Evolutionary conservation across 2,113 vertebrate species (phyloP).

Genomic region (Capreolus pygargus): DNA sequence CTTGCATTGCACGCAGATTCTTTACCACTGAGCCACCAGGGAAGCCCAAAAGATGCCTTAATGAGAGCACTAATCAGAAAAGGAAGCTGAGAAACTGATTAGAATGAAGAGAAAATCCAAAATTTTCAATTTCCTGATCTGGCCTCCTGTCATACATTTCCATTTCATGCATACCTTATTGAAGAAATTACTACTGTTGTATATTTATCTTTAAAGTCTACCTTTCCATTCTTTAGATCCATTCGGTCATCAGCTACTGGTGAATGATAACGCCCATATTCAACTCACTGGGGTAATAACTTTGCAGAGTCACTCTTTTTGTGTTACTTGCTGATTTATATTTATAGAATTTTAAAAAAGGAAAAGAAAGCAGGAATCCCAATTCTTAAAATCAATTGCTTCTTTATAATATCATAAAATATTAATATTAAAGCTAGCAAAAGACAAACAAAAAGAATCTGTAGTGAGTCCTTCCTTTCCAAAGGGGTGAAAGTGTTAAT

Average conservation of each 20-base stretch:
- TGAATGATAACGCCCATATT: slow-evolving; percentile 41
- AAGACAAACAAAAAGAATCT: background rate
- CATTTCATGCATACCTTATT: background rate
- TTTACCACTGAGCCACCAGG: background rate
- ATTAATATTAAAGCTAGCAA: slow-evolving; percentile 26
- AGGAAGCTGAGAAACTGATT: background rate
- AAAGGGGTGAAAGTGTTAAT: background rate
- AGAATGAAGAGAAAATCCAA: background rate
- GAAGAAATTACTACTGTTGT: background rate
- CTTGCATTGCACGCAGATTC: background rate
- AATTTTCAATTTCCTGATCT: slow-evolving; percentile 51
- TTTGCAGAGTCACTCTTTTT: background rate
- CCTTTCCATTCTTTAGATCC: background rate
- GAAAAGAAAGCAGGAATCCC: background rate
- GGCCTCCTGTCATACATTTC: background rate
- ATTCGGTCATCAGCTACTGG: background rate
- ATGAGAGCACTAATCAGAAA: slow-evolving; percentile 3
- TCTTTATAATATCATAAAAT: slow-evolving; percentile 27
- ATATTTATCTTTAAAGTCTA: slow-evolving; percentile 44
- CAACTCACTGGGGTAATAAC: background rate
- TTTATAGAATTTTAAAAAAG: background rate
- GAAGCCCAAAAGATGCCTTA: background rate
- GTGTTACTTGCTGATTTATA: background rate
- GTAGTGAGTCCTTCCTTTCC: background rate
- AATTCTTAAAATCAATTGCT: slow-evolving; percentile 33